Conservation (phyloP, 1,140 invertebrate species). For the Eumaeus atala region DNA sequence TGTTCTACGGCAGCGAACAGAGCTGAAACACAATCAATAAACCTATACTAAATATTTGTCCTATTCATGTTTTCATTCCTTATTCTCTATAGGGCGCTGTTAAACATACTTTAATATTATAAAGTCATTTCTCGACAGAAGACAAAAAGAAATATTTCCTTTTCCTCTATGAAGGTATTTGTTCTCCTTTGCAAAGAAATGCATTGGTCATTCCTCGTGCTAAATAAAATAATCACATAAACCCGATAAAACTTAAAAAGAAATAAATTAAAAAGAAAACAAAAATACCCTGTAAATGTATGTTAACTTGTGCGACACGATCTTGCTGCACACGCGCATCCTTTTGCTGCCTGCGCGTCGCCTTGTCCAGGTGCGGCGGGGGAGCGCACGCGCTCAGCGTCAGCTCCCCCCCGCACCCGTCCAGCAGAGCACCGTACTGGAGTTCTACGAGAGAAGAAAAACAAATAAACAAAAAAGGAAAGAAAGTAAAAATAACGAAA, state of each 20-base stretch:
- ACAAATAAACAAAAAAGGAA: slow-evolving; percentile 29
- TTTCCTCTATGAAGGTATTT: too few species aligned
- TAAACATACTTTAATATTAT: too few species aligned
- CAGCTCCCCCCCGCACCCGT: slow-evolving; percentile 67
- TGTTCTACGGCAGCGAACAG: slow-evolving; percentile 95
- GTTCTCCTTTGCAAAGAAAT: too few species aligned
- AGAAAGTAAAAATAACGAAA: slow-evolving; percentile 23
- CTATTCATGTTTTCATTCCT: too few species aligned
- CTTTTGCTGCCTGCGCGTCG: slow-evolving; percentile 75
- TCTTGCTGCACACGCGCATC: slow-evolving; percentile 80
- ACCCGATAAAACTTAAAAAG: slow-evolving; percentile 21
- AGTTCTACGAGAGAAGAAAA: slow-evolving; percentile 46
- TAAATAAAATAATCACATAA: slow-evolving; percentile 9
- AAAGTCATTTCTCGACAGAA: too few species aligned
- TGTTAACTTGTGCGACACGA: slow-evolving; percentile 87
- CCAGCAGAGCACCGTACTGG: slow-evolving; percentile 61
- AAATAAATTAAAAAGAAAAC: slow-evolving; percentile 24
- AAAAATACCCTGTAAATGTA: slow-evolving; percentile 88
- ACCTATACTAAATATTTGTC: neutral
- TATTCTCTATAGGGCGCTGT: too few species aligned
- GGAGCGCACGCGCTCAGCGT: slow-evolving; percentile 63
- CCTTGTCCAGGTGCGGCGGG: slow-evolving; percentile 64
- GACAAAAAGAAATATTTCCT: too few species aligned
- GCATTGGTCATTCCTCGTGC: neutral
- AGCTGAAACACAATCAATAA: slow-evolving; percentile 76